Evolutionary conservation across 2,113 vertebrate species (phyloP), one percentile per base, ranked within the genome.

Genomic region (Grantiella picta): DNA sequence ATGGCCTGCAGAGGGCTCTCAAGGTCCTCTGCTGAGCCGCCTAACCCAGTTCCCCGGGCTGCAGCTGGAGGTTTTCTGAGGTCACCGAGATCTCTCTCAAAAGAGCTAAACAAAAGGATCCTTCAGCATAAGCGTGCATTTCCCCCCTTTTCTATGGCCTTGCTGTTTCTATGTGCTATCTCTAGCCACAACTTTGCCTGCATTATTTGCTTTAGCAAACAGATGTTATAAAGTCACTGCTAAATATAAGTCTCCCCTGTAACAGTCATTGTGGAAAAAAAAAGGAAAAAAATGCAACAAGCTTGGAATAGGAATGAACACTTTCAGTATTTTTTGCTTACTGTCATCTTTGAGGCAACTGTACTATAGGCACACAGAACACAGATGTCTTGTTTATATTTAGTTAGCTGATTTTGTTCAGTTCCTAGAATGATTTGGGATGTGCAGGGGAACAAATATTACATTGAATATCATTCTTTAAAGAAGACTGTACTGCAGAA

Each of bases 71-170:
- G 97, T 98, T 98, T 98, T 97, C 97, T 98, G 97, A 98, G 98
- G 99, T 99, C 98, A 99, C 89, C 79, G 97, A 98, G 98, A 98
- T 98, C 96, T 97, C 97, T 97, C 97, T 98, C 95, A 96, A 97
- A 97, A 97, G 97, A 59, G 92, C 92, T 84, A 71, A 98, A 98
- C 98, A 98, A 97, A 98, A 97, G 97, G 94, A 97, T 97, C 93
- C 94, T 98, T 98, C 97, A 98, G 89, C 89, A 95, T 96, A 95
- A 94, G 78, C 27, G 10, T 82, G 94, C 84, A 54, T 83, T 94
- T 7, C 0, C 1, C 38, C 38, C 38, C 38, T 71, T 92, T 89
- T 96, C 95, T 93, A 93, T 94, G 61, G 87, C 71, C 47, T 94
- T 90, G 92, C 82, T 94, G 82, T 94, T 86, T 92, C 89, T 96